Conservation (phyloP, 1,140 invertebrate species). For the Holotrichia oblita region DNA sequence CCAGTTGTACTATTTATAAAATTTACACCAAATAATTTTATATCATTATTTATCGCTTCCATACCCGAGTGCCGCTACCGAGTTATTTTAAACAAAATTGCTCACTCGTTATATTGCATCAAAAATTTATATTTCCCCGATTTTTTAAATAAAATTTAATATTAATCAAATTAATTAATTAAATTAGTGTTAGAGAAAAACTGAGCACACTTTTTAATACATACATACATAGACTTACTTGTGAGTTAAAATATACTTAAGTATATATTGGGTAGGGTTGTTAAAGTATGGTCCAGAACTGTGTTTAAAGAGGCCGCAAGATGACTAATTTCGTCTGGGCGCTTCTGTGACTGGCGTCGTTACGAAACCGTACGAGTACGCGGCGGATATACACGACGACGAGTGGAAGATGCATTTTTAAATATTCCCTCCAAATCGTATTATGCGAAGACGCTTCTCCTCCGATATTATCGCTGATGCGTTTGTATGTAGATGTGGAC, state of each 20-base stretch:
- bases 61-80: background rate
- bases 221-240: conserved; percentile 13
- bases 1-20: conserved; percentile 26
- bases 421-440: too few species aligned
- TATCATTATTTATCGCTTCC: conserved; percentile 7
- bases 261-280: background rate
- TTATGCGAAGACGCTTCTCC: too few species aligned
- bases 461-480: too few species aligned
- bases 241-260: background rate
- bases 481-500: too few species aligned
- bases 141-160: too few species aligned
- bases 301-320: conserved; percentile 30
- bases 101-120: too few species aligned
- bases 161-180: too few species aligned
- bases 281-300: conserved; percentile 24
- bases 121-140: too few species aligned
- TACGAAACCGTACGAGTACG: background rate
- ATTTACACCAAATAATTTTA: background rate
- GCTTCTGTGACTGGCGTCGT: conserved; percentile 23
- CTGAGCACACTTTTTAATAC: background rate
- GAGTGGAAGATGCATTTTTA: too few species aligned
- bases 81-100: too few species aligned
- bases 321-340: conserved; percentile 32
- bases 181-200: background rate
- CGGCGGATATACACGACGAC: background rate